phyloP scores from a whole-genome alignment of 2,888 invertebrate genomes.

The Luperina testacea region DNA sequence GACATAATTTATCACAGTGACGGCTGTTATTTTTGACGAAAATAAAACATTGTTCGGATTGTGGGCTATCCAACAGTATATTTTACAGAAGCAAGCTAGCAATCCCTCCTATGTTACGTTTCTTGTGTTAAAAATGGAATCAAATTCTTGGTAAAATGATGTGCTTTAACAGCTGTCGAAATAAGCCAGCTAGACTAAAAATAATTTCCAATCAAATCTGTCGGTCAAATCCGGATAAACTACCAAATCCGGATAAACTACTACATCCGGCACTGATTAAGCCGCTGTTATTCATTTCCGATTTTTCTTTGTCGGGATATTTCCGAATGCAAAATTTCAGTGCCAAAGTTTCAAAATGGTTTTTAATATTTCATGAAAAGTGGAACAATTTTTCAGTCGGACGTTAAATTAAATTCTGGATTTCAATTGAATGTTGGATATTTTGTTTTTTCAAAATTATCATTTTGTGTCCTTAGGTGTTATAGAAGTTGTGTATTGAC shows the following conservation, averaged over 20 bases:
- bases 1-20: neutral
- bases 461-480: too few relatives aligned
- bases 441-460: neutral
- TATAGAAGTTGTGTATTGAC: too few relatives aligned
- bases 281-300: constrained; percentile 60
- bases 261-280: constrained; percentile 48
- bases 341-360: constrained; percentile 44
- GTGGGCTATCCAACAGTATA: neutral
- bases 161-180: neutral
- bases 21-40: neutral
- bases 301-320: constrained; percentile 49
- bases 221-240: constrained; percentile 14
- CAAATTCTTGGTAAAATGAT: neutral
- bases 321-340: constrained; percentile 41
- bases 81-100: neutral
- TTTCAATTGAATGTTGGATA: constrained; percentile 22
- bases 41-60: neutral
- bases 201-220: constrained; percentile 4
- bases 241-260: constrained; percentile 27
- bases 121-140: neutral
- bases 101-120: neutral
- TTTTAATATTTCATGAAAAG: constrained; percentile 53
- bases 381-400: constrained; percentile 35
- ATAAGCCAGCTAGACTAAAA: neutral
- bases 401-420: constrained; percentile 46